Conservation (phyloP, 2,888 invertebrate genomes). For the Spialia ferax region DNA sequence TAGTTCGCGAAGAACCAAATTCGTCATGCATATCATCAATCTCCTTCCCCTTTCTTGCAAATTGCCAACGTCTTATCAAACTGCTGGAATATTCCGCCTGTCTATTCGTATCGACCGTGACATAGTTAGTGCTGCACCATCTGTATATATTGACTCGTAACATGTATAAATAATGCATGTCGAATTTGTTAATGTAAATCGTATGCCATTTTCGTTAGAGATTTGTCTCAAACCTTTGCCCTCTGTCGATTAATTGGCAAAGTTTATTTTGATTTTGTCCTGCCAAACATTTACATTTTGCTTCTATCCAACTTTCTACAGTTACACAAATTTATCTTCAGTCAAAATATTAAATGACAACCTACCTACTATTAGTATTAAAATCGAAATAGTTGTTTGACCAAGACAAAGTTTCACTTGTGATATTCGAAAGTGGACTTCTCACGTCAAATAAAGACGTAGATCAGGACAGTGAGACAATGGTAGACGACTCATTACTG, state of each 20-base stretch:
- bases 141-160: conserved; percentile 36
- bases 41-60: conserved; percentile 46
- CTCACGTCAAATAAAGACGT: conserved; percentile 27
- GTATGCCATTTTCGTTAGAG: conserved; percentile 12
- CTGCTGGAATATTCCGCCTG: conserved; percentile 32
- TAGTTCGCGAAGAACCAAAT: conserved; percentile 18
- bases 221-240: background rate
- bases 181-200: conserved; percentile 29
- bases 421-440: conserved; percentile 40
- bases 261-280: background rate
- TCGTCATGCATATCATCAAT: conserved; percentile 51
- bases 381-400: conserved; percentile 9
- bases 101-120: conserved; percentile 35
- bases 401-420: conserved; percentile 33
- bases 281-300: background rate
- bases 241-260: background rate
- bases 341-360: background rate
- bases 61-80: conserved; percentile 14
- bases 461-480: conserved; percentile 20
- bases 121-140: conserved; percentile 35
- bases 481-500: conserved; percentile 28
- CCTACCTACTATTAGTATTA: background rate
- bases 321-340: background rate
- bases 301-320: background rate
- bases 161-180: conserved; percentile 41